Evolutionary conservation across 1,140 invertebrate genomes (phyloP).

Genomic region (Drosophila cardini): DNA sequence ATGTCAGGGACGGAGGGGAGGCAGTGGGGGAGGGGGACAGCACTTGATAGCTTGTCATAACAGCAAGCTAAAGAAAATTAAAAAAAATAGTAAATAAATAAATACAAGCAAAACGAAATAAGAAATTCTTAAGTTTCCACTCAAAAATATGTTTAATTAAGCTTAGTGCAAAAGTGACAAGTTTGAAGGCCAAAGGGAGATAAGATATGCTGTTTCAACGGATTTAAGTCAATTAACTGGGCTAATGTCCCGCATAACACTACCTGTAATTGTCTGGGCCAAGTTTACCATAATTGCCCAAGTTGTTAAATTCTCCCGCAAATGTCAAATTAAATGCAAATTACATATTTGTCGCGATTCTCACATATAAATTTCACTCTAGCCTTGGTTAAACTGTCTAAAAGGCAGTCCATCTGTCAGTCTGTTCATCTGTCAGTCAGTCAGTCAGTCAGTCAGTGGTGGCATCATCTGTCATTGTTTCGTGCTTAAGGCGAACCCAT

Average conservation of each 20-base stretch:
- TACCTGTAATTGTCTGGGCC: slow-evolving; percentile 7
- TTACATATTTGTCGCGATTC: slow-evolving; percentile 63
- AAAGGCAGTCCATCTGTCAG: slow-evolving; percentile 14
- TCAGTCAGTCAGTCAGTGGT: slow-evolving; percentile 2
- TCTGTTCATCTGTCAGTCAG: neutral
- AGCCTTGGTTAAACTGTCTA: neutral
- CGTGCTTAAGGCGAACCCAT: slow-evolving; percentile 48
- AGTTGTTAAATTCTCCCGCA: slow-evolving; percentile 21
- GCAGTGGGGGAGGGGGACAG: slow-evolving; percentile 5
- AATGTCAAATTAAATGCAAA: slow-evolving; percentile 79
- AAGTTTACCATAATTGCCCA: slow-evolving; percentile 39
- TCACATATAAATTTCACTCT: slow-evolving; percentile 10
- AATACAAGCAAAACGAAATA: slow-evolving; percentile 51
- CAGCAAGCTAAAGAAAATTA: slow-evolving; percentile 14
- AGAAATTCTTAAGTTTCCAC: slow-evolving; percentile 15
- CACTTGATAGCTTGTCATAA: slow-evolving; percentile 56
- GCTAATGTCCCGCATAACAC: neutral
- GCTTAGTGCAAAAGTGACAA: neutral
- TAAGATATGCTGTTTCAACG: neutral
- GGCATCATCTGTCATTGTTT: slow-evolving; percentile 27
- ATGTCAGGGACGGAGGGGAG: neutral
- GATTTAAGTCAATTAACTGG: slow-evolving; percentile 1
- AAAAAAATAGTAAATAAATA: slow-evolving; percentile 6
- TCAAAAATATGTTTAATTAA: slow-evolving; percentile 52
- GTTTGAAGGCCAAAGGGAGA: neutral